These are phyloP conservation scores for Lochmaea capreae DNA, from an alignment of 2,888 invertebrate genomes.

Conservation along the genomic window DNA sequence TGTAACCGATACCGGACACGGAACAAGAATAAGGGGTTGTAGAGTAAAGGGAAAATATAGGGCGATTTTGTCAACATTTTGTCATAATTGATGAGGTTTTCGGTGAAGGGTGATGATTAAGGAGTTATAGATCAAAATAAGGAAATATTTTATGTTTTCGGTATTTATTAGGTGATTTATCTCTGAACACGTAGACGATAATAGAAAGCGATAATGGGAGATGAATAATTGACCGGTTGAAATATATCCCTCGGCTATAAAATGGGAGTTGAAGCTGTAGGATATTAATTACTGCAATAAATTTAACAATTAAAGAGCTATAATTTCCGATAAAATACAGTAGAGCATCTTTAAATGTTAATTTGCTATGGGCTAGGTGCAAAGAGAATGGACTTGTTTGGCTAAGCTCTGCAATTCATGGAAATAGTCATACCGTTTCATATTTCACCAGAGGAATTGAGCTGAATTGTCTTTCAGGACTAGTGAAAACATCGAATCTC, in stretches of 20 bases:
- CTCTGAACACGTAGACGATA: background rate
- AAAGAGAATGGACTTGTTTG: too few relatives aligned
- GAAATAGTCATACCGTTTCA: too few relatives aligned
- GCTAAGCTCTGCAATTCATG: too few relatives aligned
- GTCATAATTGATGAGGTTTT: conserved; percentile 29
- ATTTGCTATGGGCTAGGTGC: too few relatives aligned
- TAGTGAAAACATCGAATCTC: too few relatives aligned
- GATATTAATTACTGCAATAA: background rate
- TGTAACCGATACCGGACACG: conserved; percentile 50
- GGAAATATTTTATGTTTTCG: conserved; percentile 21
- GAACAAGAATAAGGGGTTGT: background rate
- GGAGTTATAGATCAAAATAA: conserved; percentile 12
- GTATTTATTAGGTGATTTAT: conserved; percentile 12
- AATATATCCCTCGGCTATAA: background rate
- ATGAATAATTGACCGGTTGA: background rate
- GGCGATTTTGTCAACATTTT: conserved; percentile 28
- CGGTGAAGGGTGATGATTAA: conserved; percentile 24
- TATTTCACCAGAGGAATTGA: too few relatives aligned
- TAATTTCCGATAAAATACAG: too few relatives aligned
- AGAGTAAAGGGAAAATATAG: conserved; percentile 21
- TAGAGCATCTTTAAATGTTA: too few relatives aligned
- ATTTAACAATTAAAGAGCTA: background rate
- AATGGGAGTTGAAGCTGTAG: background rate
- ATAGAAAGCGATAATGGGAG: background rate
- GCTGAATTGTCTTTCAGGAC: too few relatives aligned